Evolutionary conservation across 2,797 vertebrate species (phyloP).

Genomic region (Trachurus trachurus): DNA sequence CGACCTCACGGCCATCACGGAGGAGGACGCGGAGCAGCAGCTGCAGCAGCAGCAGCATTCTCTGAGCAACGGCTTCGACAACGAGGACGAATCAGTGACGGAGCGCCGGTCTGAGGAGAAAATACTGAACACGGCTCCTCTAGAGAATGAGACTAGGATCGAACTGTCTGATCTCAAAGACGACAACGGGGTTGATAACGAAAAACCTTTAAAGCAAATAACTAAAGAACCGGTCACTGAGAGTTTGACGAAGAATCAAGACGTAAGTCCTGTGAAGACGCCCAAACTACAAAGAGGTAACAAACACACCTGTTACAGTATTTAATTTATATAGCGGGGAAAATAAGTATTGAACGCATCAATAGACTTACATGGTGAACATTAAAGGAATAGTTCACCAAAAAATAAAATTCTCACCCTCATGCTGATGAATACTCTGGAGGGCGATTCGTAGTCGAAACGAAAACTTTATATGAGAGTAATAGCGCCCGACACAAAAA

Average conservation of each 20-base stretch:
- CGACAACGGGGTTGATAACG: neutral
- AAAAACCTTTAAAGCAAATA: neutral
- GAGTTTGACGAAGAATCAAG: slow-evolving; percentile 24
- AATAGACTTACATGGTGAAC: too few species aligned
- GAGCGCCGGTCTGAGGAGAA: neutral
- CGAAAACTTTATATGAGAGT: too few species aligned
- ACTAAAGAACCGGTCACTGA: neutral
- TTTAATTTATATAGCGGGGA: too few species aligned
- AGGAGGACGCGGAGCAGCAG: slow-evolving; percentile 74
- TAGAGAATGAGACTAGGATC: neutral
- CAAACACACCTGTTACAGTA: neutral
- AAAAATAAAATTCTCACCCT: too few species aligned
- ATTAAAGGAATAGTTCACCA: too few species aligned
- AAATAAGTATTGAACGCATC: too few species aligned
- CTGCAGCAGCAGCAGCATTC: neutral
- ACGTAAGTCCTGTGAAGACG: neutral
- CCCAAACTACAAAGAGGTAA: slow-evolving; percentile 53
- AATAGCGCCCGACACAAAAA: too few species aligned
- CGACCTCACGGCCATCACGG: slow-evolving; percentile 90
- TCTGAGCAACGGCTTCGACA: slow-evolving; percentile 41
- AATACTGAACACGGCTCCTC: neutral
- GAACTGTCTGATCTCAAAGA: neutral
- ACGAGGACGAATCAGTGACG: neutral
- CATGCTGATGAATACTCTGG: too few species aligned
- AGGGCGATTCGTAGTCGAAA: too few species aligned